Conservation (phyloP, 2,797 vertebrate genomes). For the Amblyopsis hoosieri region DNA sequence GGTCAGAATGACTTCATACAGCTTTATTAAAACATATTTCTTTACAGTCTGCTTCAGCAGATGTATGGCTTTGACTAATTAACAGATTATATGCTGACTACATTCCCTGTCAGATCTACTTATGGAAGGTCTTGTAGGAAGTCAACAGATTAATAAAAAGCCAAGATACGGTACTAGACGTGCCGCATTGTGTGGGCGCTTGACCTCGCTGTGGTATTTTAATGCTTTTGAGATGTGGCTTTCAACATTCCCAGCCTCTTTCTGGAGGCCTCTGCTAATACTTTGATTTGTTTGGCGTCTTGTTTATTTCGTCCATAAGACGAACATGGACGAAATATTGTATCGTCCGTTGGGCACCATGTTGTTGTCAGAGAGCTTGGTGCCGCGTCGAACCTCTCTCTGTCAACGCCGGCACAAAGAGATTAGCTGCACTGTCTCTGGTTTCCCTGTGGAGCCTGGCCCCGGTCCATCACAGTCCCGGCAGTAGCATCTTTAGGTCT, state of each 20-base stretch:
- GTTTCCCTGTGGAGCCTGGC: constrained; percentile 69
- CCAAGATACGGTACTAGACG: constrained; percentile 8
- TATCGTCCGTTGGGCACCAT: constrained; percentile 21
- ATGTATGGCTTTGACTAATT: constrained; percentile 60
- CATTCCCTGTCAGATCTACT: constrained; percentile 63
- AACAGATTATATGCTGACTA: constrained; percentile 63
- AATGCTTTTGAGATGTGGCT: constrained; percentile 38
- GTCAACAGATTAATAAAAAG: constrained; percentile 43
- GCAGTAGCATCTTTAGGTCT: constrained; percentile 48
- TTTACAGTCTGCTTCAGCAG: constrained; percentile 26
- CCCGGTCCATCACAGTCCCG: constrained; percentile 72
- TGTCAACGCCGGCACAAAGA: constrained; percentile 76
- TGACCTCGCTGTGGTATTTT: constrained; percentile 1
- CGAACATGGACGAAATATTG: too few species aligned
- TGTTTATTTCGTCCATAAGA: constrained; percentile 14
- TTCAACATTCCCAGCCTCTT: constrained; percentile 39
- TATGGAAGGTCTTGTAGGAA: constrained; percentile 42
- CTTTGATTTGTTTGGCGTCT: constrained; percentile 61
- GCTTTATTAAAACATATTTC: constrained; percentile 15
- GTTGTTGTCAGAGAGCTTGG: constrained; percentile 55
- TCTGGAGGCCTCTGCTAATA: constrained; percentile 28
- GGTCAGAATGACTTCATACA: constrained; percentile 47
- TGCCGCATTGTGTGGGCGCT: too few species aligned
- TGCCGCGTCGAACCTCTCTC: constrained; percentile 78
- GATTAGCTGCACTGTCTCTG: constrained; percentile 80